Evolutionary conservation across 2,113 vertebrate species (phyloP).

Genomic region (Epinephelus fuscoguttatus): DNA sequence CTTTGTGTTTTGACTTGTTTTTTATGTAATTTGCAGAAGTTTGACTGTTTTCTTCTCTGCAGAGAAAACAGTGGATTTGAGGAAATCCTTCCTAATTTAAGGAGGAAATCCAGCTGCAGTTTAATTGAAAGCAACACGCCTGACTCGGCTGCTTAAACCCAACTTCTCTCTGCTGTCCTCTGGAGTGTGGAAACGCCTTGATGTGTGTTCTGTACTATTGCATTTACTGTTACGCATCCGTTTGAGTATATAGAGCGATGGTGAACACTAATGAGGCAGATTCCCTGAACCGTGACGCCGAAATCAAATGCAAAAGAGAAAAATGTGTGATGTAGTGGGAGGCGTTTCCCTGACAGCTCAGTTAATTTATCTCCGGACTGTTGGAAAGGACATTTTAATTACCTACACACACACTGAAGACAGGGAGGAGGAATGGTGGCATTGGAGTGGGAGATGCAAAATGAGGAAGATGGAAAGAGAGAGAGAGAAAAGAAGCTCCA

Average conservation of each 20-base stretch:
- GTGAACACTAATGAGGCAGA: conserved; percentile 44
- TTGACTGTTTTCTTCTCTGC: background rate
- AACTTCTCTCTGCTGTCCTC: background rate
- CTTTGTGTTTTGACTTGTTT: background rate
- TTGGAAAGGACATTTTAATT: conserved; percentile 58
- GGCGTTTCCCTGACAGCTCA: conserved; percentile 45
- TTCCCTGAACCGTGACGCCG: background rate
- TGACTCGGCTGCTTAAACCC: conserved; percentile 14
- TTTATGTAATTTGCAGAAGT: background rate
- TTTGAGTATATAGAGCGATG: background rate
- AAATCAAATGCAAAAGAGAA: background rate
- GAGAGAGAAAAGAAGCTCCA: background rate
- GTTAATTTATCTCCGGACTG: conserved; percentile 36
- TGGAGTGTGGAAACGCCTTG: conserved; percentile 27
- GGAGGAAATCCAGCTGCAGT: background rate
- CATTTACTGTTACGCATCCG: background rate
- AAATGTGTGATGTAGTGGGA: conserved; percentile 26
- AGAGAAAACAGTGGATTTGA: conserved; percentile 5
- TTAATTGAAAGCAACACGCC: conserved; percentile 45
- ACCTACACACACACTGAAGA: conserved; percentile 8
- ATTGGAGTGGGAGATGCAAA: too few species aligned
- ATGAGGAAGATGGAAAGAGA: background rate
- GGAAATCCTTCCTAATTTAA: conserved; percentile 29
- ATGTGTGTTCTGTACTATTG: conserved; percentile 20
- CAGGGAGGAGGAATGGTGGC: fast-evolving